Evolutionary conservation across 2,113 vertebrate genomes (phyloP).

Genomic region (Indri indri): DNA sequence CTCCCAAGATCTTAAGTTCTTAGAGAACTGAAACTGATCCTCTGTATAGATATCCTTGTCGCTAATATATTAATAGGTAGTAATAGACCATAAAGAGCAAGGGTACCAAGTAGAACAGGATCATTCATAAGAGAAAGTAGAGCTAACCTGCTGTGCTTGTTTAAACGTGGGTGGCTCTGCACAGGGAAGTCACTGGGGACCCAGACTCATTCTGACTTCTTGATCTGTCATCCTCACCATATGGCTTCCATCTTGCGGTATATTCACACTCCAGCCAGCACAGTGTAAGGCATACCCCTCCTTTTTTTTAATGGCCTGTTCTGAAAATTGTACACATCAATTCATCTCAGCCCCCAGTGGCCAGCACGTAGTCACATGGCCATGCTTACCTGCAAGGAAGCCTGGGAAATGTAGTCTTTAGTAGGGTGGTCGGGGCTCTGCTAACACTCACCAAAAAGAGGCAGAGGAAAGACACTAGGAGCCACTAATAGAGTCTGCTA

Average conservation of each 20-base stretch:
- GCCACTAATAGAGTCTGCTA: background rate
- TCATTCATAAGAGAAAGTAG: background rate
- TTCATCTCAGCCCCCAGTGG: background rate
- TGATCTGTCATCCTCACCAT: background rate
- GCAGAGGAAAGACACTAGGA: background rate
- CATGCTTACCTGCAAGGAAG: background rate
- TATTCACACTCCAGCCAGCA: background rate
- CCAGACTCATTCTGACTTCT: background rate
- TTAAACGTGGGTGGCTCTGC: background rate
- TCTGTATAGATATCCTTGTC: background rate
- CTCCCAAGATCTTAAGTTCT: background rate
- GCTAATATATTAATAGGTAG: background rate
- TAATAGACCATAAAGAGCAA: background rate
- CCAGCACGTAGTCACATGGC: background rate
- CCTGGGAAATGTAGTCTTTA: background rate
- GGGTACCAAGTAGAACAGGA: background rate
- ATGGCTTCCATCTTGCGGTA: background rate
- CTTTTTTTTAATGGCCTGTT: background rate
- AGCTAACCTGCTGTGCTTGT: background rate
- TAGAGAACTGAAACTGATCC: background rate
- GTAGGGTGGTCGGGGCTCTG: background rate
- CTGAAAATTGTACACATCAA: background rate
- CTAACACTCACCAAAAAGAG: background rate
- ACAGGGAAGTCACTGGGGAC: background rate
- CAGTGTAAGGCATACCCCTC: background rate